A percentile compares a stretch with the other conserved stretches of the same genome.
These are phyloP conservation scores for Yponomeuta sedellus DNA, from an alignment of 2,888 invertebrate species.

Conservation along the genomic window DNA sequence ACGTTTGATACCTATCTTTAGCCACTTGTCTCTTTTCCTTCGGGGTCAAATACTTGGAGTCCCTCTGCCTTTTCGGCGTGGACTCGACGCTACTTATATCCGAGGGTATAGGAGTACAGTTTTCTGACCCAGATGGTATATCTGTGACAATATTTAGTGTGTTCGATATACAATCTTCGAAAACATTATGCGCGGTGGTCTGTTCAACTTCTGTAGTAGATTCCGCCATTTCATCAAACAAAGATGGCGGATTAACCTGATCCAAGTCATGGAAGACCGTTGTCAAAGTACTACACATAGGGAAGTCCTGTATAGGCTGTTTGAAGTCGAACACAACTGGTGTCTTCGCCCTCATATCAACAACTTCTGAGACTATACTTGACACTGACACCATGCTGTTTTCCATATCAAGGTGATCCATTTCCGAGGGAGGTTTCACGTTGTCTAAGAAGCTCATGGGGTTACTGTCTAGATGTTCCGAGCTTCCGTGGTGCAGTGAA, in stretches of 20 bases:
- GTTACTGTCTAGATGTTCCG: constrained; percentile 80
- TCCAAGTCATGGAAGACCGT: constrained; percentile 78
- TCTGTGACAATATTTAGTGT: constrained; percentile 76
- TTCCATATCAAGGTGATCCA: constrained; percentile 87
- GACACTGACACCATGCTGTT: constrained; percentile 90
- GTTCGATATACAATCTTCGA: constrained; percentile 72
- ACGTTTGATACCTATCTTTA: constrained; percentile 89
- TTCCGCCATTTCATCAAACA: constrained; percentile 83
- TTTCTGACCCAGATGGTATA: constrained; percentile 72
- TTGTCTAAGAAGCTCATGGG: constrained; percentile 83
- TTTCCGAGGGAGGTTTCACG: constrained; percentile 88
- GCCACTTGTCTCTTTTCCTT: constrained; percentile 85
- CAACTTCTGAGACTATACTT: constrained; percentile 88
- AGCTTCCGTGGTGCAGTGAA: constrained; percentile 68
- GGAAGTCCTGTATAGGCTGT: constrained; percentile 72
- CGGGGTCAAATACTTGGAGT: constrained; percentile 78
- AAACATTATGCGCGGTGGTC: constrained; percentile 75
- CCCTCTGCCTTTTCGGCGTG: constrained; percentile 80
- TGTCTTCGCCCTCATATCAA: constrained; percentile 69
- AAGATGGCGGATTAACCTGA: constrained; percentile 82
- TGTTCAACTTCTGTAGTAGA: constrained; percentile 70
- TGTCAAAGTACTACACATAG: constrained; percentile 55
- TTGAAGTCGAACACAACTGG: constrained; percentile 76
- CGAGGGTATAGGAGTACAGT: constrained; percentile 79
- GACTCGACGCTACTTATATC: constrained; percentile 86